Base-by-base conservation (phyloP, 2,888 invertebrate species). In the Brassicogethes aeneus region DNA sequence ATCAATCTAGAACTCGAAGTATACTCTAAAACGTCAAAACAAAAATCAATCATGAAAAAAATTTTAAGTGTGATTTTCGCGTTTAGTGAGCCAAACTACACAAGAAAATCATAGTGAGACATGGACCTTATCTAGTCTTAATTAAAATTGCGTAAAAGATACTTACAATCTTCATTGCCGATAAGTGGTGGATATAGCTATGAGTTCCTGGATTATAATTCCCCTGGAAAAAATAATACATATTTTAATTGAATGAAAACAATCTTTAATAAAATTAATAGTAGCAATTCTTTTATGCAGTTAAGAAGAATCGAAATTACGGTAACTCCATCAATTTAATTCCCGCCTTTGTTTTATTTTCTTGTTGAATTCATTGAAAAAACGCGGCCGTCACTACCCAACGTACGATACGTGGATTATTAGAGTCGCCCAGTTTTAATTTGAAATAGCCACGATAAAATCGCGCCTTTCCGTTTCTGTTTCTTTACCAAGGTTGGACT, bases 261-360 rank as follows among this genome's bases (percentile, higher is more conserved):
- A 23, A 23, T 7, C 23, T 23, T 10, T 7, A n/a, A n/a, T n/a
- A 23, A 23, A 23, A 23, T 23, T 23, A 23, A 23, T 10, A 23
- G 10, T 23, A 23, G 23, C 10, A 23, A 23, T 23, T 23, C 5
- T 7, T 23, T 7, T 23, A 23, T n/a, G 10, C 23, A 23, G 23
- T 23, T 23, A 23, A 23, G 23, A 23, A n/a, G 23, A 23, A 23
- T 23, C 23, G 23, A 23, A 23, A 23, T 23, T 23, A 23, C 23
- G 23, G 23, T 23, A 23, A 5, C 23, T 5, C 23, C 5, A 23
- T 23, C 5, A 23, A 23, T 23, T 10, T 5, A 23, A 23, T 23
- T 23, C 23, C 23, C 5, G 5, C 10, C 23, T 23, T 23, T 23
- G 23, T 23, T 23, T 23, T 23, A n/a, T n/a, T n/a, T n/a, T n/a